phyloP scores from a whole-genome alignment of 2,888 invertebrate genomes.

The Villa cingulata region DNA sequence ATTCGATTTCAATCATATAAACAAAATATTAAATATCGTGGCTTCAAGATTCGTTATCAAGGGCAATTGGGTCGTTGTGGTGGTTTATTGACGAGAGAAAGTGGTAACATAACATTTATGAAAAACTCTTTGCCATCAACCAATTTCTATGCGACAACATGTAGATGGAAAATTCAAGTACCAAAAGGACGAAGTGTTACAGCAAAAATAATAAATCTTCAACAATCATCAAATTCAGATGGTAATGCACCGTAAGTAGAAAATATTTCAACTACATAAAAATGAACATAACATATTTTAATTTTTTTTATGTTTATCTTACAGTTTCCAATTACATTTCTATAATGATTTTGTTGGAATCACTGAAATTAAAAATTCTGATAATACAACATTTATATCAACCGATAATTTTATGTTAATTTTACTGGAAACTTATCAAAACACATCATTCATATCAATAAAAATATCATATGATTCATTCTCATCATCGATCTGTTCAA shows the following conservation, averaged over 20 bases:
- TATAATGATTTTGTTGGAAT: too few relatives aligned
- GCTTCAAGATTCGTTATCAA: constrained; percentile 47
- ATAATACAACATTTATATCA: too few relatives aligned
- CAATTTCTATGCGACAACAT: constrained; percentile 56
- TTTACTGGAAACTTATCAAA: too few relatives aligned
- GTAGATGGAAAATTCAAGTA: constrained; percentile 53
- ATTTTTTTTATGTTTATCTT: too few relatives aligned
- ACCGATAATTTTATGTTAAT: too few relatives aligned
- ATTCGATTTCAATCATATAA: constrained; percentile 42
- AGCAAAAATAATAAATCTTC: background rate
- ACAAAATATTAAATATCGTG: constrained; percentile 25
- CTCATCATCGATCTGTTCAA: too few relatives aligned
- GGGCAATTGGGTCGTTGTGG: constrained; percentile 28
- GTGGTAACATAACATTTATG: constrained; percentile 44
- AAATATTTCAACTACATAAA: too few relatives aligned
- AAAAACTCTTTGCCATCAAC: constrained; percentile 26
- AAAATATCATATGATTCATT: too few relatives aligned
- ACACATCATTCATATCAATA: too few relatives aligned
- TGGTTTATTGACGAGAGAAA: constrained; percentile 28
- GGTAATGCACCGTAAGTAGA: constrained; percentile 38
- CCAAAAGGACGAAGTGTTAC: constrained; percentile 42
- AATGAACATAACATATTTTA: too few relatives aligned
- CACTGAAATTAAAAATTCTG: too few relatives aligned
- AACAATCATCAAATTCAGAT: constrained; percentile 49
- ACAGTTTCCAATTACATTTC: too few relatives aligned